phyloP scores from a whole-genome alignment of 2,113 vertebrate genomes.

The Lates calcarifer region DNA sequence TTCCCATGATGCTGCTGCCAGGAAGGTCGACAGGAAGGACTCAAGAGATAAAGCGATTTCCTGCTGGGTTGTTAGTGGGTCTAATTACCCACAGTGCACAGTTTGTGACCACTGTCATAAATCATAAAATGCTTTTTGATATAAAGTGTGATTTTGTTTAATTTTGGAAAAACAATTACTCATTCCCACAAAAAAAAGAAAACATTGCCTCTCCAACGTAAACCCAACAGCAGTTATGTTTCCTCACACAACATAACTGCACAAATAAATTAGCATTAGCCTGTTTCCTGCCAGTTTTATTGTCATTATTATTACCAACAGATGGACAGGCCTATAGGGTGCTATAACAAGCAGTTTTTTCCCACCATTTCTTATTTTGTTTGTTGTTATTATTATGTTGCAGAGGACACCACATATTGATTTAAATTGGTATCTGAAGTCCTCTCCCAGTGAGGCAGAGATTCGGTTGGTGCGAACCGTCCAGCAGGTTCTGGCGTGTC shows the following conservation, averaged over 20 bases:
- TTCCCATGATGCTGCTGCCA: constrained; percentile 47
- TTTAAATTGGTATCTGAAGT: constrained; percentile 58
- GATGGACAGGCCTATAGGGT: neutral
- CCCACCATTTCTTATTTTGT: neutral
- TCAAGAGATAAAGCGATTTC: constrained; percentile 55
- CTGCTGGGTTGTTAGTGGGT: constrained; percentile 50
- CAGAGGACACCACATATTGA: constrained; percentile 64
- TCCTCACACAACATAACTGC: too few species aligned
- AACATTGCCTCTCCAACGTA: neutral
- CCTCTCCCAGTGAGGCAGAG: constrained; percentile 65
- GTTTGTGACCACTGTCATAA: neutral
- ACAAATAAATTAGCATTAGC: too few species aligned
- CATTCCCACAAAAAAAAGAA: neutral
- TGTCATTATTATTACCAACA: neutral
- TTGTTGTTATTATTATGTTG: constrained; percentile 27
- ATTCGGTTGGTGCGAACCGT: constrained; percentile 79
- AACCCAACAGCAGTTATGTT: neutral
- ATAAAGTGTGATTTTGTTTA: neutral
- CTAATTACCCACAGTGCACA: constrained; percentile 4
- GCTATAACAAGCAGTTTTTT: neutral
- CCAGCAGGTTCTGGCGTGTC: constrained; percentile 86
- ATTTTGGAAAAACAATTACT: neutral
- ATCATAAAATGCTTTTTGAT: neutral
- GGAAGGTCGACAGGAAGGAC: constrained; percentile 67
- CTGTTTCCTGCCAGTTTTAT: neutral